Conservation (phyloP, 2,113 vertebrate species). For the Gopherus evgoodei region DNA sequence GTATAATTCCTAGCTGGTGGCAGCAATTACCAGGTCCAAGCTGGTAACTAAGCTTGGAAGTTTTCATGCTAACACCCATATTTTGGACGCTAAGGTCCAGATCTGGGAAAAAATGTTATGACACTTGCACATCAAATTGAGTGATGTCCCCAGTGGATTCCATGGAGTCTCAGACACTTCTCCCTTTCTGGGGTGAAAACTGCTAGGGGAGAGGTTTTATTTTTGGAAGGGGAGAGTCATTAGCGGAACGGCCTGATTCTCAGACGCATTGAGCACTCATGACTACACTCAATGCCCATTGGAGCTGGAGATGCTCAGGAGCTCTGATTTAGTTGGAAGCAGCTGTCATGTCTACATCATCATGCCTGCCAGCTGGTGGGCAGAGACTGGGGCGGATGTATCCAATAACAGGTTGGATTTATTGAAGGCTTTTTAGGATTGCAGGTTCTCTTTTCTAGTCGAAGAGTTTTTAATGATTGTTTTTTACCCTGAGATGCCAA, state of each 20-base stretch:
- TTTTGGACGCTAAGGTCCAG: too few species aligned
- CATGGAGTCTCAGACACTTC: accelerated
- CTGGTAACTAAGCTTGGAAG: too few species aligned
- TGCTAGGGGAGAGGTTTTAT: accelerated
- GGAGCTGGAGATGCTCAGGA: background rate
- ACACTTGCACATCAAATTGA: accelerated
- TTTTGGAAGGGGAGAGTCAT: background rate
- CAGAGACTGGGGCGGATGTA: too few species aligned
- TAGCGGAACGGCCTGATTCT: accelerated
- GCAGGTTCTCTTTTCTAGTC: background rate
- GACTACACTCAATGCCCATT: accelerated
- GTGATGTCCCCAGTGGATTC: background rate
- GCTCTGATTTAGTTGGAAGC: background rate
- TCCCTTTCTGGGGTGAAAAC: background rate
- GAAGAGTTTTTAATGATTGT: background rate
- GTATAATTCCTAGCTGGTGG: too few species aligned
- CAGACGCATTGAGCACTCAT: background rate
- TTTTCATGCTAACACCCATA: too few species aligned
- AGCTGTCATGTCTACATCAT: accelerated
- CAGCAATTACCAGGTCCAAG: too few species aligned
- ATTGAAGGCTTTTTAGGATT: background rate
- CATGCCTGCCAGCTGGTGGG: background rate
- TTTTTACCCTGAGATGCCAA: accelerated
- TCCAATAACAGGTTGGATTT: background rate
- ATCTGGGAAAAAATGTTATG: too few species aligned